Evolutionary conservation across 2,888 invertebrate genomes (phyloP).

Genomic region (Tinea semifulvella): DNA sequence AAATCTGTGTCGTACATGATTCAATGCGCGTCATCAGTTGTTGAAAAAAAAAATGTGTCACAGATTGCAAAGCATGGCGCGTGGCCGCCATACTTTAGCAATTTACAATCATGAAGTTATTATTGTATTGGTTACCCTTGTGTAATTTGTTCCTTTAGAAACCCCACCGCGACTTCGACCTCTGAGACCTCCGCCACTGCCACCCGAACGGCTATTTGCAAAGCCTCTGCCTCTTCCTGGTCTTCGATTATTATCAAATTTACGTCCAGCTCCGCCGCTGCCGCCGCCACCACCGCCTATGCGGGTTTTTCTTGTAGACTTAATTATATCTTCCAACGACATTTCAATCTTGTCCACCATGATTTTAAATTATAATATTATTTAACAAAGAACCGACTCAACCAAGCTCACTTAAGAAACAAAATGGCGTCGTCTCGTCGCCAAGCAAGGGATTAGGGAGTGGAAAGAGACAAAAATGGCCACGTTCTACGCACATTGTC

Average conservation of each 20-base stretch:
- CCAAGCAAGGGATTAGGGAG: no score
- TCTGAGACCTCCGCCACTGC: constrained; percentile 68
- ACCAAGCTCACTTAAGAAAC: not conserved
- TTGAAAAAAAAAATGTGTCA: constrained; percentile 22
- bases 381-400: not conserved
- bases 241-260: constrained; percentile 47
- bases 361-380: not conserved
- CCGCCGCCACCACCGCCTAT: constrained; percentile 67
- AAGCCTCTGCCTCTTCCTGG: constrained; percentile 43
- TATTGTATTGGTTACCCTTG: constrained; percentile 70
- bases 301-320: constrained; percentile 77
- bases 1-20: constrained; percentile 20
- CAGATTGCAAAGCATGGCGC: constrained; percentile 27
- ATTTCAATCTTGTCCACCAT: constrained; percentile 97
- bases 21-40: constrained; percentile 1
- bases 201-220: constrained; percentile 56
- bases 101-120: constrained; percentile 44
- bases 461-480: no score
- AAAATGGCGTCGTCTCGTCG: constrained; percentile 1
- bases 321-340: constrained; percentile 97
- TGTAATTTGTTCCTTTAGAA: constrained; percentile 70
- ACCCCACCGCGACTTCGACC: constrained; percentile 78
- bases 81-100: constrained; percentile 50
- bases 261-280: constrained; percentile 63
- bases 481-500: no score